Percentiles rank a stretch among this genome's conserved stretches.
Conservation (phyloP, 1,140 invertebrate genomes). For the Apis mellifera region DNA sequence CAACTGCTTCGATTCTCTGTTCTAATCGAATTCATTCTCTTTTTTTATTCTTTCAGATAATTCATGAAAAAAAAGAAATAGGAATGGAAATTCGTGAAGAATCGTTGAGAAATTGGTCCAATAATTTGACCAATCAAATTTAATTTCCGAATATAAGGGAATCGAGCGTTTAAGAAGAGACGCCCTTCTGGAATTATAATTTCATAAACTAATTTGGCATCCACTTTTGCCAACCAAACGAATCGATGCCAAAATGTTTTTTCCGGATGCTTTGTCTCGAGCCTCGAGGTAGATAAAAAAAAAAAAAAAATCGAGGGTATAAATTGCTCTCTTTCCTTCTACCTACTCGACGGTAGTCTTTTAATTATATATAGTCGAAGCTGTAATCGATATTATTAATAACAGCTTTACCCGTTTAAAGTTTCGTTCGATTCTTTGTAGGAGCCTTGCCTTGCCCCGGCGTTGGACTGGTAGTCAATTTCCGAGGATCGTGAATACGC, state of each 20-base stretch:
- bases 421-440: not conserved
- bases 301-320: not conserved
- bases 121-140: no score
- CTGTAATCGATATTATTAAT: constrained; percentile 15
- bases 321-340: not conserved
- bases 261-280: constrained; percentile 41
- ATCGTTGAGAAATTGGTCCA: no score
- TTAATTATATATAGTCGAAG: not conserved
- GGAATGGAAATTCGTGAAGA: no score
- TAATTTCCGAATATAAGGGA: not conserved
- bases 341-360: constrained; percentile 9
- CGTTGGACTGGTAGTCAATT: constrained; percentile 3
- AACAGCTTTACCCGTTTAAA: not conserved
- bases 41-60: no score
- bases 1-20: no score
- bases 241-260: constrained; percentile 22
- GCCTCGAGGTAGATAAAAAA: not conserved
- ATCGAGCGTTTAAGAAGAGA: not conserved
- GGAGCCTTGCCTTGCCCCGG: not conserved
- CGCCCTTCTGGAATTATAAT: not conserved
- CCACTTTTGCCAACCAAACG: constrained; percentile 4
- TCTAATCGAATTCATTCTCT: no score
- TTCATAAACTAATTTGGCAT: constrained; percentile 55
- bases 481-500: not conserved
- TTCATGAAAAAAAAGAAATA: no score